Percentiles rank a stretch among this genome's conserved stretches.
These are phyloP conservation scores for Paelopatides confundens DNA, from an alignment of 53 echinoderm and acorn worm species.

Conservation along the genomic window DNA sequence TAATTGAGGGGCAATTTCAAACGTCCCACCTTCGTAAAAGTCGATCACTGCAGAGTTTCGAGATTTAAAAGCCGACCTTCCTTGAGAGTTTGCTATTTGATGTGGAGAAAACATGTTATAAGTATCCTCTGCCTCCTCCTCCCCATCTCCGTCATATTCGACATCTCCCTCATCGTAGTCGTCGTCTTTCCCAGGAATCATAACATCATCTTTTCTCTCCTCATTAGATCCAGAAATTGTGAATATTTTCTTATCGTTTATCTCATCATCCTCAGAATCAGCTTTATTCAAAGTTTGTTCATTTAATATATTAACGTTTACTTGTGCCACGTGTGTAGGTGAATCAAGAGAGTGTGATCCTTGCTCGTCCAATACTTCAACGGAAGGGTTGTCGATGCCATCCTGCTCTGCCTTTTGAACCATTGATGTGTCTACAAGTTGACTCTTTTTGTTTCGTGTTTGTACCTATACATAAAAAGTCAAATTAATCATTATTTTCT, in stretches of 20 bases:
- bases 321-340: background rate
- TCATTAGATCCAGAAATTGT: constrained; percentile 17
- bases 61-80: constrained; percentile 54
- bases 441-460: background rate
- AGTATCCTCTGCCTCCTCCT: constrained; percentile 5
- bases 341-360: background rate
- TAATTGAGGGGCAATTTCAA: constrained; percentile 17
- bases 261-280: background rate
- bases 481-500: too few relatives aligned
- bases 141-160: constrained; percentile 4
- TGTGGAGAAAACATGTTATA: constrained; percentile 21
- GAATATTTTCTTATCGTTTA: background rate
- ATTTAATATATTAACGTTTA: constrained; percentile 17
- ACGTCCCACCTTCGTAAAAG: constrained; percentile 78
- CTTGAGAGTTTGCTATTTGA: background rate
- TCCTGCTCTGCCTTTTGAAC: background rate
- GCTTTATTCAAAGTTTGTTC: background rate
- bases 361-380: constrained; percentile 6
- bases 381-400: background rate
- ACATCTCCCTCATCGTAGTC: background rate
- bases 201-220: background rate
- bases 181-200: background rate
- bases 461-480: too few relatives aligned
- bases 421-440: background rate
- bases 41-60: constrained; percentile 80